Evolutionary conservation across 2,888 invertebrate species (phyloP), one percentile per base, ranked within the genome.

Genomic region (Melolontha melolontha): DNA sequence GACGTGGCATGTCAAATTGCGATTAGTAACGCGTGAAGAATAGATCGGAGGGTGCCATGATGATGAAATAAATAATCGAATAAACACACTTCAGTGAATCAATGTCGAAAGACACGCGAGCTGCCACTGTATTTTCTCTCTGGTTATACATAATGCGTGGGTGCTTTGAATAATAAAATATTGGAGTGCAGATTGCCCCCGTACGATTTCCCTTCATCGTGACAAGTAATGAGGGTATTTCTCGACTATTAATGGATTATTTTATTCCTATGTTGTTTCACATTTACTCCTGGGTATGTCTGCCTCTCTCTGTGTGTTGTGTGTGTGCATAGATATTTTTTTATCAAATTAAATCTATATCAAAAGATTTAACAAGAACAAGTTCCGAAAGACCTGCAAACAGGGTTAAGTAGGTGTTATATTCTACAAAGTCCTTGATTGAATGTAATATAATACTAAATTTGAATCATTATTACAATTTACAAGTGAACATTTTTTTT

Each of bases 11-110:
- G 82, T 79, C 80, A 80, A 81, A 82, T 82, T 74, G 80, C 82
- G 81, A 82, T 82, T 82, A 80, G 82, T 79, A 78, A 81, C 81
- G 81, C 79, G 79, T 78, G 80, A 79, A 79, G 79, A 79, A 79
- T 78, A 75, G 77, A 74, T 76, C 72, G 74, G 75, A 73, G 74
- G 74, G 75, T 75, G 75, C 73, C 69, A 75, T 73, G 76, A 79
- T 78, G 79, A 80, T 78, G 79, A 80, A 81, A 81, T 81, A 81
- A 81, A 81, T 81, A 81, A 81, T 81, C 80, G 79, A 81, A 80
- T 81, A 80, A 81, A 80, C 79, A 81, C 80, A 81, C 81, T 81
- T 77, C 73, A 78, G 69, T 79, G 80, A 78, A 79, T 81, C 80
- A 80, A 81, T 80, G 80, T 75, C 70, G 73, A 75, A 74, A 75